These are phyloP conservation scores for Anolis carolinensis DNA, from an alignment of 2,113 vertebrate genomes.

Conservation along the genomic window DNA sequence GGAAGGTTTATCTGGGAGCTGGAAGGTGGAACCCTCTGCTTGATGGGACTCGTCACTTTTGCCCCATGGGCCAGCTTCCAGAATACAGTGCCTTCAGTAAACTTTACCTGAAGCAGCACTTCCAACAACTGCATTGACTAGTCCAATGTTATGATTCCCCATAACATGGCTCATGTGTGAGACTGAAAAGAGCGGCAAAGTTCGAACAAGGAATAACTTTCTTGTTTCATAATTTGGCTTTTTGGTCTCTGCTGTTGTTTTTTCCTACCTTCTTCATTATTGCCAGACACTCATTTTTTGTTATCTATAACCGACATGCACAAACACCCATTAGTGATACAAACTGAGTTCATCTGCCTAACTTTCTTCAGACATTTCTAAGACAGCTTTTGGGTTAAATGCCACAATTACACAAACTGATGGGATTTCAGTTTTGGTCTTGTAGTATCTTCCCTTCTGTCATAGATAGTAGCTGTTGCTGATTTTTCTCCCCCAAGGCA, in stretches of 20 bases:
- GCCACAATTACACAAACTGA: constrained; percentile 25
- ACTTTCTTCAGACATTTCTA: background rate
- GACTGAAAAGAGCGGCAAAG: too few relatives aligned
- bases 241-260: background rate
- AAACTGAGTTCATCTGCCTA: background rate
- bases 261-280: background rate
- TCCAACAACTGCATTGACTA: background rate
- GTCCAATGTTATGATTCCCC: background rate
- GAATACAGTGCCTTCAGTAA: background rate
- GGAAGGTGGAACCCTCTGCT: too few relatives aligned
- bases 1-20: too few relatives aligned
- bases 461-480: constrained; percentile 47
- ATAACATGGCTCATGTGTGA: too few relatives aligned
- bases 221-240: too few relatives aligned
- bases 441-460: constrained; percentile 32
- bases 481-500: constrained; percentile 55
- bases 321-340: accelerated
- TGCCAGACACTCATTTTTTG: background rate
- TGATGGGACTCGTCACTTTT: too few relatives aligned
- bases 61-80: too few relatives aligned
- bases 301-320: background rate
- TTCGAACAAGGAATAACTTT: too few relatives aligned
- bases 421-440: constrained; percentile 37
- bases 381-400: constrained; percentile 42
- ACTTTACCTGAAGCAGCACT: background rate